Conservation (phyloP, 1,140 invertebrate species). For the Drosophila sucinea region DNA sequence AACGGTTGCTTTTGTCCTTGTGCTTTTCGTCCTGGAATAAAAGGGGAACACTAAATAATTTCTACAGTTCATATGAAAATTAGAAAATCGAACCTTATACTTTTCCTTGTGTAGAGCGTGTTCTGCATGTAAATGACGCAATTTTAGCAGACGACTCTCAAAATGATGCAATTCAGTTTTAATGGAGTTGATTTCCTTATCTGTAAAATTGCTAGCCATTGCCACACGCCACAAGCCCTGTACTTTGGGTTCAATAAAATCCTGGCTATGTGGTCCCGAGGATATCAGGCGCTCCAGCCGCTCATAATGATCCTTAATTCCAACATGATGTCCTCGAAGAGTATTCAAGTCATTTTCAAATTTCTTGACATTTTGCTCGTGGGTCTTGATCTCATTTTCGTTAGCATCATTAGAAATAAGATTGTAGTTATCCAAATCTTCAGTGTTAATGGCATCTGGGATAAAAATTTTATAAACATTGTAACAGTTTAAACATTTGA, state of each 20-base stretch:
- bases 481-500: neutral
- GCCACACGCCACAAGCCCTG: constrained; percentile 94
- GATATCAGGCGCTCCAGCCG: constrained; percentile 89
- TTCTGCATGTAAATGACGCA: constrained; percentile 91
- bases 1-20: constrained; percentile 86
- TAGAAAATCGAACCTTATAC: constrained; percentile 83
- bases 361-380: constrained; percentile 83
- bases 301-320: constrained; percentile 92
- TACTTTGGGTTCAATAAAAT: constrained; percentile 95
- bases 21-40: constrained; percentile 84
- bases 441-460: constrained; percentile 86
- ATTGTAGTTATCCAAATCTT: constrained; percentile 86
- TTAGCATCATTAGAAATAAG: constrained; percentile 83
- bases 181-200: constrained; percentile 92
- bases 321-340: constrained; percentile 90
- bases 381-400: constrained; percentile 76
- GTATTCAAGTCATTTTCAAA: constrained; percentile 87
- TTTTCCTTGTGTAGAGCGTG: constrained; percentile 87
- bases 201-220: constrained; percentile 90
- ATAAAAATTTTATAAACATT: neutral
- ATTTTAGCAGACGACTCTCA: constrained; percentile 92
- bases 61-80: neutral
- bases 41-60: neutral
- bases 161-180: constrained; percentile 94
- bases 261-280: constrained; percentile 88